Evolutionary conservation across 92 coral and sea anemone genomes (phyloP).

Genomic region (Phenganax marumi): DNA sequence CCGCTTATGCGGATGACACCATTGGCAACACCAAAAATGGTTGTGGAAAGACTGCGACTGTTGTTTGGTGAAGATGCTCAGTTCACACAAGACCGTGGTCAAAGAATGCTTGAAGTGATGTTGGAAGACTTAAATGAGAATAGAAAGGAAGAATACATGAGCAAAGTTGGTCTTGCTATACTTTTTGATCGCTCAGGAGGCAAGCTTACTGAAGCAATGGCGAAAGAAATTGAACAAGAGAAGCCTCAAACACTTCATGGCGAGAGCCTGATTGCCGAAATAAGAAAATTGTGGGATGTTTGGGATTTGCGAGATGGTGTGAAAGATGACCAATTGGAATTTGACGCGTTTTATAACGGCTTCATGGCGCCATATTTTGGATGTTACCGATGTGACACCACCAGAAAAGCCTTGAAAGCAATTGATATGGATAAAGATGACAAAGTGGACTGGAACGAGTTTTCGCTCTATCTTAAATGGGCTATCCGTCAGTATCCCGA

Average conservation of each 20-base stretch:
- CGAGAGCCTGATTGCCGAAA: constrained; percentile 25
- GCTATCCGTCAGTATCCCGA: constrained; percentile 70
- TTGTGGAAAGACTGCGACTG: constrained; percentile 54
- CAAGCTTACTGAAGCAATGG: constrained; percentile 59
- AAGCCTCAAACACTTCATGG: constrained; percentile 10
- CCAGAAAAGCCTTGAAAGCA: constrained; percentile 50
- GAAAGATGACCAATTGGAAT: constrained; percentile 54
- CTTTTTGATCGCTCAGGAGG: constrained; percentile 81
- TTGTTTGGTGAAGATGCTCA: constrained; percentile 68
- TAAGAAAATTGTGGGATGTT: constrained; percentile 62
- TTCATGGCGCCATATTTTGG: constrained; percentile 71
- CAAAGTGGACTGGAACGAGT: constrained; percentile 55
- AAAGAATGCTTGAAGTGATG: constrained; percentile 69
- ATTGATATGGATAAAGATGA: constrained; percentile 58
- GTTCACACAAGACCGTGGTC: constrained; percentile 64
- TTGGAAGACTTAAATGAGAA: constrained; percentile 63
- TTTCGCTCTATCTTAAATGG: constrained; percentile 25
- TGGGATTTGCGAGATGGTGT: constrained; percentile 61
- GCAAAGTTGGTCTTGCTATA: constrained; percentile 66
- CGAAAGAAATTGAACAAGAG: constrained; percentile 35
- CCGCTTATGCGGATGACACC: constrained; percentile 69
- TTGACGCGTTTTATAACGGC: constrained; percentile 69
- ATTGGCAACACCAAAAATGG: constrained; percentile 63
- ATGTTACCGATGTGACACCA: constrained; percentile 48
- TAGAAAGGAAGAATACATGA: constrained; percentile 79